These are phyloP conservation scores for Brienomyrus brachyistius DNA, from an alignment of 2,113 vertebrate species.

Conservation along the genomic window DNA sequence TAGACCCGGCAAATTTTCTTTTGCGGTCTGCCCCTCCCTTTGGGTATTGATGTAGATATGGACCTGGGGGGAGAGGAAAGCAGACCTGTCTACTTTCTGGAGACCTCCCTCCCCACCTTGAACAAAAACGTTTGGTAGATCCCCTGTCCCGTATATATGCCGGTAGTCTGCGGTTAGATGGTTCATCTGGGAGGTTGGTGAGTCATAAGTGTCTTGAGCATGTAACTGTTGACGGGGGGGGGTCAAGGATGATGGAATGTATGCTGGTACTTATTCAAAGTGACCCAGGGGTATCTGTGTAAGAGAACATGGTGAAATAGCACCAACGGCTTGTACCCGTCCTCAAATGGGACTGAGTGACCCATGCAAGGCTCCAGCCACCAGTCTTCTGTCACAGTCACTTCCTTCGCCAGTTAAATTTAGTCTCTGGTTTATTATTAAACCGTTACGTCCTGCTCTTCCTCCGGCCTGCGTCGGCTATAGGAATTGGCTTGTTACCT, in stretches of 20 bases:
- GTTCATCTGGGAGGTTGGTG: neutral
- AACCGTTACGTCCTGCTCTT: conserved; percentile 46
- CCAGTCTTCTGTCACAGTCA: conserved; percentile 83
- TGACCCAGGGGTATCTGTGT: conserved; percentile 53
- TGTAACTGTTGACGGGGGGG: neutral
- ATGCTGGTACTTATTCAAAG: conserved; percentile 58
- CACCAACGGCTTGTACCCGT: conserved; percentile 49
- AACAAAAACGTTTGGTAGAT: neutral
- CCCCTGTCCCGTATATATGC: neutral
- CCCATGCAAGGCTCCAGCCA: conserved; percentile 70
- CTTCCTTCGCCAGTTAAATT: conserved; percentile 91
- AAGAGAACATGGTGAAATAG: conserved; percentile 56
- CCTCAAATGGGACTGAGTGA: conserved; percentile 67
- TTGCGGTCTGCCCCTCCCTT: neutral
- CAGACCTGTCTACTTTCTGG: neutral
- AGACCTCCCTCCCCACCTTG: neutral
- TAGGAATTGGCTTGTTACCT: conserved; percentile 4
- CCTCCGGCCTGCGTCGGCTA: neutral
- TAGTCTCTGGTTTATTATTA: conserved; percentile 78
- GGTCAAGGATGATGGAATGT: conserved; percentile 45
- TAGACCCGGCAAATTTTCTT: neutral
- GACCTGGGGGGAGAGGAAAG: neutral
- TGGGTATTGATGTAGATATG: neutral
- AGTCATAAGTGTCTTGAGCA: neutral
- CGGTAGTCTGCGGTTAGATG: neutral